These are phyloP conservation scores for Mystacornis crossleyi DNA, from an alignment of 2,113 vertebrate genomes.

Conservation along the genomic window DNA sequence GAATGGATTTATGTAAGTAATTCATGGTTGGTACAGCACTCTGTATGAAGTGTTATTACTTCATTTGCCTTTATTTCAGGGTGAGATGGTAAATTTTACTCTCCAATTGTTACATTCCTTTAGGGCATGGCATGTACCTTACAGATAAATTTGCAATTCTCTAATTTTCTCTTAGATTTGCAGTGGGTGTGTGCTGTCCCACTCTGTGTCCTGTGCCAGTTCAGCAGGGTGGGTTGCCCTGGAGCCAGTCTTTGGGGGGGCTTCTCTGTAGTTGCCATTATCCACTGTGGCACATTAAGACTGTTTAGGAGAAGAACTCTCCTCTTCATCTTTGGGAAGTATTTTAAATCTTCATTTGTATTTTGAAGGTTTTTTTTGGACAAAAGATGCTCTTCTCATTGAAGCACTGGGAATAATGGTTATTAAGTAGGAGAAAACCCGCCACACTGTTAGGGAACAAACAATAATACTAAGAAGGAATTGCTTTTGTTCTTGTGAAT, in stretches of 20 bases:
- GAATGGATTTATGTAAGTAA: slow-evolving; percentile 97
- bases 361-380: not conserved
- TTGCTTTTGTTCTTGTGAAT: not conserved
- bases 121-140: not conserved
- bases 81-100: not conserved
- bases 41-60: not conserved
- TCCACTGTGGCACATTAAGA: not conserved
- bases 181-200: not conserved
- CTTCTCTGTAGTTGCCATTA: not conserved
- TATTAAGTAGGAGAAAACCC: not conserved
- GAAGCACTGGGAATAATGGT: not conserved
- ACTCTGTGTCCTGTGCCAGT: not conserved
- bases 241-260: not conserved
- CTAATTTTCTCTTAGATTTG: not conserved
- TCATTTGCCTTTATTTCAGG: not conserved
- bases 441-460: not conserved
- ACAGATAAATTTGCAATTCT: not conserved
- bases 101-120: not conserved
- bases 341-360: not conserved
- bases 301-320: not conserved
- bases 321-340: not conserved
- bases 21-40: not conserved
- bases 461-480: not conserved
- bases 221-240: not conserved
- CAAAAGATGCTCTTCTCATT: not conserved